phyloP scores from a whole-genome alignment of 23 tunicate species.

The Oikopleura dioica region DNA sequence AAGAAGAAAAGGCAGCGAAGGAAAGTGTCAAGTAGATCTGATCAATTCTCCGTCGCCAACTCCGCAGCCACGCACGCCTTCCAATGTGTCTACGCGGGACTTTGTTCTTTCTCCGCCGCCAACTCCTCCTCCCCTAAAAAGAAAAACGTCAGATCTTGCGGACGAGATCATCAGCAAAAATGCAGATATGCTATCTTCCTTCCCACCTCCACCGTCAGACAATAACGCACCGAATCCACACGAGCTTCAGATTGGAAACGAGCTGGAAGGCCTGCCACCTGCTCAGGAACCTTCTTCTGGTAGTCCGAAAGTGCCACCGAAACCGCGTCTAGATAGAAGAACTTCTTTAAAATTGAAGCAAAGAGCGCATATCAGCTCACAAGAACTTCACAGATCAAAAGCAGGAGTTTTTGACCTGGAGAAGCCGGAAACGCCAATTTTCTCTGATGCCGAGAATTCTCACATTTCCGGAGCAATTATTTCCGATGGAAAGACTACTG shows the following conservation, averaged over 20 bases:
- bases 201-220: background rate
- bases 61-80: no score
- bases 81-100: background rate
- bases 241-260: background rate
- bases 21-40: no score
- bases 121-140: background rate
- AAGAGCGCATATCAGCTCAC: background rate
- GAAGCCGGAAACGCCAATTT: background rate
- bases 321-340: background rate
- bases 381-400: background rate
- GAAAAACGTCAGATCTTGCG: background rate
- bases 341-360: background rate
- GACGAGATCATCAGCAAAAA: background rate
- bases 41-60: no score
- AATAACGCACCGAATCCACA: no score
- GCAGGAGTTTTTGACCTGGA: background rate
- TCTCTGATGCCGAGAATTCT: background rate
- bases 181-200: background rate
- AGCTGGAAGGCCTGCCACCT: background rate
- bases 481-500: background rate
- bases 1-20: no score
- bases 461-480: background rate
- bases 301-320: background rate
- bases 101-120: background rate
- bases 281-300: no score